Evolutionary conservation across 2,888 invertebrate species (phyloP), one percentile per base, ranked within the genome.

Genomic region (Chloroclystis v-ata): DNA sequence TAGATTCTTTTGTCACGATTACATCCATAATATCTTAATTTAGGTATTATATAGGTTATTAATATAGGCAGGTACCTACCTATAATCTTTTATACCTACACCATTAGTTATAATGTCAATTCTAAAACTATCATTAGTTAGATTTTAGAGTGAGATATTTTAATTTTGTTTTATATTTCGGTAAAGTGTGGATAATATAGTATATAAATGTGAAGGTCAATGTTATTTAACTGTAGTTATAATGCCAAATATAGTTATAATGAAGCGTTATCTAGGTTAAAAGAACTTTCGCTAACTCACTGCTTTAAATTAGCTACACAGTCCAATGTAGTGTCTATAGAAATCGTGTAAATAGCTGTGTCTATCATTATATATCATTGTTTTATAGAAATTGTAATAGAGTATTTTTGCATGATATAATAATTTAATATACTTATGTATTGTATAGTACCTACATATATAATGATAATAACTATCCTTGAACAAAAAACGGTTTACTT

Each of bases 241-340:
- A n/a, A 28, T 28, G 38, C 38, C 38, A 38, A 26, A 26, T 9
- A 26, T 26, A 8, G 26, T 2, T 26, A n/a, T n/a, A n/a, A n/a
- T n/a, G n/a, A 9, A 9, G 7, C 26, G 26, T 26, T n/a, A 26
- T 26, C 26, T 26, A 8, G 9, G 3, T 26, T 8, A 26, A 3
- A 9, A 26, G 8, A 6, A 26, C 49, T 20, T 37, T 40, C 43
- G n/a, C n/a, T n/a, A 37, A n/a, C 28, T 26, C 62, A 54, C 46
- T 54, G 49, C 57, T 55, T 63, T 16, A 63, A 6, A 61, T 56
- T 20, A 20, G 20, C 20, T 20, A 20, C 20, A 61, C 63, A 63
- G 68, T 63, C 71, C 70, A 63, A 42, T 26, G 53, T 72, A 68
- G 65, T n/a, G n/a, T 5, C 65, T 20, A 20, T 71, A 72, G 63